Base-by-base conservation (phyloP, 2,888 invertebrate species). In the Microctonus brassicae region DNA sequence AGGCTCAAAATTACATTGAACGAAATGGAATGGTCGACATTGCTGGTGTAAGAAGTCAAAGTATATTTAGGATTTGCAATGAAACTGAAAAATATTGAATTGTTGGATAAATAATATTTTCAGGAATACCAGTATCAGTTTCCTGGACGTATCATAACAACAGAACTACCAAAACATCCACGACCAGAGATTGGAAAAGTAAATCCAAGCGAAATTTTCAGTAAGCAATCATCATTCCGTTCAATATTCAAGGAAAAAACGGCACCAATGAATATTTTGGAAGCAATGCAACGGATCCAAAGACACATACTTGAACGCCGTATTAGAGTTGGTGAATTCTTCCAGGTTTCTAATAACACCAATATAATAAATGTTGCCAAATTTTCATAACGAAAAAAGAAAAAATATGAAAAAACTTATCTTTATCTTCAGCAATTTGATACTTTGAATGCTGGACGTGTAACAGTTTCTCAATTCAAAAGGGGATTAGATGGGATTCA, bases 381-480 rank as follows among this genome's bases (percentile, higher is more conserved):
- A 36, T 47, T 61, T 57, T 17, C 26, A n/a, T 24, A 5, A 33
- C n/a, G 0, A 39, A 33, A 55, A n/a, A 3, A 10, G 20, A 4
- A 13, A 4, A 26, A 10, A 17, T 24, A 2, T 11, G 22, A 20
- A 17, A 4, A 13, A 22, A 52, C 55, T 33, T 33, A 39, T 47
- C 24, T 13, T 36, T 26, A 29, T 20, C 13, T 64, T 33, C 42
- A 93, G 93, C 91, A 91, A 80, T 94, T 91, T 81, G 95, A 95
- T 88, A 88, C 90, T 0, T 85, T 93, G 73, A 91, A 93, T 81
- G 88, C 90, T 72, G 94, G 95, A 0, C 91, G 91, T 80, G 91
- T 95, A 63, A 91, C 92, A 0, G 90, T 91, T 73, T 91, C 92
- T 77, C 93, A 94, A 86, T 94, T 95, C 85, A 90, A 91, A 57